Evolutionary conservation across 2,113 vertebrate species (phyloP), one percentile per base, ranked within the genome.

Genomic region (Zosterops pallidus): DNA sequence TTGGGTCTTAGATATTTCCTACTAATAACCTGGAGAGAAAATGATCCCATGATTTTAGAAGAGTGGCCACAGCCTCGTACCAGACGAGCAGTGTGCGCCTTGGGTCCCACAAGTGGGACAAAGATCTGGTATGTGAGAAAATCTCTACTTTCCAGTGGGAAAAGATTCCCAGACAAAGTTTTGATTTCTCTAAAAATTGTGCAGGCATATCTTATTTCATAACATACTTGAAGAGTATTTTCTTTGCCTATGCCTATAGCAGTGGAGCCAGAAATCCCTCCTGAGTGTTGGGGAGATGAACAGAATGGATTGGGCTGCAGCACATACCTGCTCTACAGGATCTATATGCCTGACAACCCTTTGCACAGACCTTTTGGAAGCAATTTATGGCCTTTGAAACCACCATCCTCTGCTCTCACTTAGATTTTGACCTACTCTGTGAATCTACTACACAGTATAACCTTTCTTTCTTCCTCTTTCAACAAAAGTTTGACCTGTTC

Each of bases 31-130:
- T 59, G n/a, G 28, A 83, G 22, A 91, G 12, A 4, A 92, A 87
- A 69, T 17, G 6, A 60, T 52, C 42, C 59, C 29, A 29, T n/a
- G 16, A 9, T 50, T 70, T 83, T 64, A 67, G 56, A 86, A 52
- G 41, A 2, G 3, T 35, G 33, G 31, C 19, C 6, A 6, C 24
- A 42, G 23, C 39, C 22, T 16, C 14, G 5, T 0, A 0, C 5
- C 37, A 87, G 41, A 44, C 9, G 0, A 72, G 18, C 14, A 57
- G 24, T 9, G 2, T 18, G 19, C 0, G 0, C 26, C 19, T 52
- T 53, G n/a, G 24, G 9, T 55, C 16, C 6, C 55, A 41, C 20
- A 31, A 21, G 19, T 19, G 15, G 33, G 15, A 55, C 35, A 67
- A 46, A 79, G 29, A 19, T 47, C 18, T 4, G 1, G 9, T 24